Base-by-base conservation (phyloP, 2,113 vertebrate species). In the Antigone vipio region DNA sequence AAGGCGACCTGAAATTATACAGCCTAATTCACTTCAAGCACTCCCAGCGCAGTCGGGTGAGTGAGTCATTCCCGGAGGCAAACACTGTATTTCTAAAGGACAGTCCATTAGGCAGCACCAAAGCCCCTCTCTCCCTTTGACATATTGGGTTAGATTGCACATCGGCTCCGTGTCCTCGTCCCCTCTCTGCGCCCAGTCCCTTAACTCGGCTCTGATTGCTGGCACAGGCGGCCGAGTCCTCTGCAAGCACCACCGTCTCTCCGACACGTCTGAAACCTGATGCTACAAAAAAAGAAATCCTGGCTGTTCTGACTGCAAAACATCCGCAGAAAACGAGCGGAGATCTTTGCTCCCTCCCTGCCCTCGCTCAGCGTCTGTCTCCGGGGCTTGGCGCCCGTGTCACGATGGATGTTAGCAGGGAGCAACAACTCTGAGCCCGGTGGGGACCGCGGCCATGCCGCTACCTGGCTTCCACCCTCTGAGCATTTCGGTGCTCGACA, bases 1-100 rank as follows among this genome's bases (percentile, higher is more conserved):
- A 72, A 97, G 68, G 32, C 90, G 94, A 87, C 32, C 45, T 83
- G 93, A 94, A 96, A 97, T 97, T 79, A 97, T 73, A 88, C 84
- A 93, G 86, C 84, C 88, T 93, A 96, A 93, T 97, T 97, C 94
- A 92, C 89, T 93, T 34, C 34, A 72, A 96, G 95, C 75, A 53
- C 58, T 95, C 74, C 63, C 9, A 6, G 75, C 74, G 89, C 21
- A 19, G 73, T 73, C 0, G 2, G 47, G 72, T 19, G 52, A 81
- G 32, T 27, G 53, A 30, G 1, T 62, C 62, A 17, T 63, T 80
- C 94, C 96, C 89, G 38, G 67, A 76, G 88, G 96, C 80, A 88
- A 97, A 79, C 0, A 2, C 24, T 18, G 76, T 30, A 1, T 74
- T 95, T 93, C 93, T 49, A 38, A 95, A 92, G 42, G 73, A 92